Evolutionary conservation across 2,113 vertebrate species (phyloP).

Genomic region (Peromyscus polionotus): DNA sequence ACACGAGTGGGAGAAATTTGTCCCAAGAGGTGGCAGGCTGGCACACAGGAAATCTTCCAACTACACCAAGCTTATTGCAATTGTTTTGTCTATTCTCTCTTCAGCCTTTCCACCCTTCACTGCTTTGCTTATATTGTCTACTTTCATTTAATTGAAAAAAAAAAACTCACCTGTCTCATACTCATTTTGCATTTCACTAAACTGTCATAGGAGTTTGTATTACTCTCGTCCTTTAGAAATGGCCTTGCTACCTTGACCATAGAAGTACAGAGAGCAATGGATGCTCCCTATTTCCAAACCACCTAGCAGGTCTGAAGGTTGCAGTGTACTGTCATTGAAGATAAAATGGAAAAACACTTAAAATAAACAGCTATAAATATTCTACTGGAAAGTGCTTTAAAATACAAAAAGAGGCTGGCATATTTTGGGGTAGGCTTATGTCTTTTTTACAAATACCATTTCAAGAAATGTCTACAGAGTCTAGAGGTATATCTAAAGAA

Average conservation of each 20-base stretch:
- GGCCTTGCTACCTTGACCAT: background rate
- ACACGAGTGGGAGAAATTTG: too few relatives aligned
- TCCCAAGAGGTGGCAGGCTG: too few relatives aligned
- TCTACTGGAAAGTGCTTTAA: constrained; percentile 1
- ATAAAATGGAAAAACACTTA: background rate
- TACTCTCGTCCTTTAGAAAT: background rate
- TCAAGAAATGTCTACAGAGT: constrained; percentile 37
- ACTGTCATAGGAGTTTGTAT: background rate
- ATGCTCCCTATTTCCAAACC: background rate
- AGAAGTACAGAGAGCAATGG: background rate
- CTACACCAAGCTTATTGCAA: background rate
- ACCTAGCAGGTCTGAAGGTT: background rate
- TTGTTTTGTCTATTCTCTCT: background rate
- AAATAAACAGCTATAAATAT: background rate
- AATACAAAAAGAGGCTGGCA: background rate
- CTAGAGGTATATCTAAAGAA: constrained; percentile 48
- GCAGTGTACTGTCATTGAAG: background rate
- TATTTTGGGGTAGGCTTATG: background rate
- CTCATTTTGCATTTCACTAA: background rate
- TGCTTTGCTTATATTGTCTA: background rate
- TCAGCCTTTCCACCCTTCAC: background rate
- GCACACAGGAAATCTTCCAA: too few relatives aligned
- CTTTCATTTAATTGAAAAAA: background rate
- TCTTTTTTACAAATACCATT: constrained; percentile 25
- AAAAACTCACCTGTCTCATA: background rate